A percentile compares a stretch with the other conserved stretches of the same genome.
Conservation (phyloP, 2,113 vertebrate genomes). For the Rhineura floridana region DNA sequence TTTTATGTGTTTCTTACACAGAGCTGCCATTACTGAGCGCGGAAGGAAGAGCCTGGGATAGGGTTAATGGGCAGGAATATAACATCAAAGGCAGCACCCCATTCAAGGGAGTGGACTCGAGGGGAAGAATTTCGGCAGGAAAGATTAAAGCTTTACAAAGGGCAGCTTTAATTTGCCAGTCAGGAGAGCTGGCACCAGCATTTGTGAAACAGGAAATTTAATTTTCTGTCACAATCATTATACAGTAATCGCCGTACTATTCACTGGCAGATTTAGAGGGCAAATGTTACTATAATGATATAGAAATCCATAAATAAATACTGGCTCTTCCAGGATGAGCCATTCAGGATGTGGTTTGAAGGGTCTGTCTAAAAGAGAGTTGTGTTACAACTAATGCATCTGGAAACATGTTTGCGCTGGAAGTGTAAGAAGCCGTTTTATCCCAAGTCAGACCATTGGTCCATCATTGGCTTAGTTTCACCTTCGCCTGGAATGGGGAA, state of each 20-base stretch:
- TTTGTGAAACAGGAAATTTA: slow-evolving; percentile 4
- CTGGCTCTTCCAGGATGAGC: neutral
- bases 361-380: too few relatives aligned
- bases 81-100: neutral
- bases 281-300: neutral
- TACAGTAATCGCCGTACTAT: neutral
- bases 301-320: neutral
- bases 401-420: too few relatives aligned
- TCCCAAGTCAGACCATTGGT: neutral
- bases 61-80: neutral
- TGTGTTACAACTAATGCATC: neutral
- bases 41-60: neutral
- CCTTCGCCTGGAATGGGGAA: neutral
- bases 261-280: neutral
- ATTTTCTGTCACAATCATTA: neutral
- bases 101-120: neutral
- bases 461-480: neutral
- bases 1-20: neutral
- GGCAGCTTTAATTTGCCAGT: neutral
- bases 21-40: too few relatives aligned
- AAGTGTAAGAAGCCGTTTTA: neutral
- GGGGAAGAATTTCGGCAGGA: neutral
- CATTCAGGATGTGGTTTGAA: too few relatives aligned
- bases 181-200: neutral
- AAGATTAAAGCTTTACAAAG: neutral